A percentile compares a stretch with the other conserved stretches of the same genome.
phyloP scores from a whole-genome alignment of 2,113 vertebrate genomes.

The Xiphophorus hellerii region DNA sequence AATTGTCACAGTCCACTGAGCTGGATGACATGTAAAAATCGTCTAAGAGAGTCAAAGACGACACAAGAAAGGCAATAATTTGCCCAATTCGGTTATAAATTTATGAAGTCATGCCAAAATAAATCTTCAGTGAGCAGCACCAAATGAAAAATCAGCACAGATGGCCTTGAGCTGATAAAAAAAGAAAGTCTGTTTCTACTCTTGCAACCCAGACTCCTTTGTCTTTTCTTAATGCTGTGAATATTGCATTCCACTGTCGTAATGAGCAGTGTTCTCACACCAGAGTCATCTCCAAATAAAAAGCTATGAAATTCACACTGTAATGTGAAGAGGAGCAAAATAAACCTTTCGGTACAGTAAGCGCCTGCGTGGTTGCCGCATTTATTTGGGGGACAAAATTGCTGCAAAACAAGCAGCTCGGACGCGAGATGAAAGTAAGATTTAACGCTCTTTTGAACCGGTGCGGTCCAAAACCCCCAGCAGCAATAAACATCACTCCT shows the following conservation, averaged over 20 bases:
- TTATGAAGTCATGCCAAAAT: no score
- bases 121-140: slow-evolving; percentile 5
- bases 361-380: slow-evolving; percentile 24
- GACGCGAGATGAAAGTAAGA: slow-evolving; percentile 48
- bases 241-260: slow-evolving; percentile 44
- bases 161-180: slow-evolving; percentile 21
- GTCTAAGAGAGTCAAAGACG: not conserved
- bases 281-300: slow-evolving; percentile 34
- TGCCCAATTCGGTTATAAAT: no score
- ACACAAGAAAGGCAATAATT: not conserved
- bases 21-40: not conserved
- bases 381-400: slow-evolving; percentile 37
- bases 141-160: slow-evolving; percentile 21
- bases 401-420: slow-evolving; percentile 47
- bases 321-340: slow-evolving; percentile 42
- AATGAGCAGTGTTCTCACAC: slow-evolving; percentile 34
- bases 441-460: slow-evolving; percentile 46
- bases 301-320: slow-evolving; percentile 14
- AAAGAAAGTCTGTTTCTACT: slow-evolving; percentile 5
- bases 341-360: slow-evolving; percentile 28
- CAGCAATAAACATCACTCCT: slow-evolving; percentile 49
- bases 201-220: slow-evolving; percentile 6
- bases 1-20: slow-evolving; percentile 29
- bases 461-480: slow-evolving; percentile 29
- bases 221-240: slow-evolving; percentile 16